These are phyloP conservation scores for Melitaea athalia DNA, from an alignment of 2,888 invertebrate species.

Conservation along the genomic window DNA sequence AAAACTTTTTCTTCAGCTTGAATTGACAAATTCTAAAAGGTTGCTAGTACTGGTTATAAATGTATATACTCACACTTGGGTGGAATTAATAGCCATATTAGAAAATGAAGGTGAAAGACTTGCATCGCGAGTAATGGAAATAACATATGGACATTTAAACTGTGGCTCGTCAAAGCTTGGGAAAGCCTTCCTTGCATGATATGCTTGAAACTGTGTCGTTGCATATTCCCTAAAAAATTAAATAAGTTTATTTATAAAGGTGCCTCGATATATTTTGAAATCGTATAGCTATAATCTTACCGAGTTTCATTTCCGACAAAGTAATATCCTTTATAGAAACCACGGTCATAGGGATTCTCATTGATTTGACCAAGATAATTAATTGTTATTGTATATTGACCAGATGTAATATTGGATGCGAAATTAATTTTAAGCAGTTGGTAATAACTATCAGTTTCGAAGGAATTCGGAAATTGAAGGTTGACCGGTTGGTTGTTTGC, in stretches of 20 bases:
- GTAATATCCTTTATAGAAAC: slow-evolving; percentile 74
- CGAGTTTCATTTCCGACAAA: slow-evolving; percentile 52
- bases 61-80: slow-evolving; percentile 53
- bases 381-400: slow-evolving; percentile 61
- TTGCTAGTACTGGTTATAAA: not conserved
- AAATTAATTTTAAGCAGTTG: slow-evolving; percentile 66
- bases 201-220: slow-evolving; percentile 91
- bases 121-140: slow-evolving; percentile 84
- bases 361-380: slow-evolving; percentile 63
- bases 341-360: slow-evolving; percentile 67
- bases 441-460: slow-evolving; percentile 59
- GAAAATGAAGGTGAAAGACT: slow-evolving; percentile 80
- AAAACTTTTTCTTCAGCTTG: not conserved
- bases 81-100: slow-evolving; percentile 83
- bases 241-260: not conserved
- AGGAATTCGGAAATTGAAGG: slow-evolving; percentile 52
- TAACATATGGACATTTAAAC: slow-evolving; percentile 88
- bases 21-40: too few species aligned
- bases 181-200: slow-evolving; percentile 90
- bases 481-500: slow-evolving; percentile 45
- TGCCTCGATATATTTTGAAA: not conserved
- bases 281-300: too few species aligned
- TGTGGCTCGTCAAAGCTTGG: slow-evolving; percentile 95
- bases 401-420: slow-evolving; percentile 49
- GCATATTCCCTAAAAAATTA: slow-evolving; percentile 63